Percentiles rank a stretch among this genome's conserved stretches.
phyloP scores from a whole-genome alignment of 2,797 vertebrate species.

The Oreonectes daqikongensis region DNA sequence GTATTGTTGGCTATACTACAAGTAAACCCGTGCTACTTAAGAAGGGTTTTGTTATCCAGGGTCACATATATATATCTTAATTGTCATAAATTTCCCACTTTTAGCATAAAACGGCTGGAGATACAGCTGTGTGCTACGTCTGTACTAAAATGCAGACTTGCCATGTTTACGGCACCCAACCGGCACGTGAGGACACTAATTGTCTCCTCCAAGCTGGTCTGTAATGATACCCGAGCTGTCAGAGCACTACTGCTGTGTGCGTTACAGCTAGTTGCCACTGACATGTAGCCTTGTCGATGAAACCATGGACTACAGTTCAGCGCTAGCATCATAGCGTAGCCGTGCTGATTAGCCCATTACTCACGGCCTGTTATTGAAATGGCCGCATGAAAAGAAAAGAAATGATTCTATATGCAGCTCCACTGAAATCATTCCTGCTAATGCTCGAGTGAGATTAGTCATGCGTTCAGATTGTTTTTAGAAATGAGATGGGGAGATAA shows the following conservation, averaged over 20 bases:
- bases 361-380: slow-evolving; percentile 41
- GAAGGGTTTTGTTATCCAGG: too few relatives aligned
- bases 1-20: too few relatives aligned
- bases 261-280: slow-evolving; percentile 22
- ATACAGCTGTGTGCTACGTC: slow-evolving; percentile 37
- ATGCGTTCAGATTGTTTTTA: not conserved
- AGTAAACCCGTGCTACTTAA: too few relatives aligned
- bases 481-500: not conserved
- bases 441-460: slow-evolving; percentile 14
- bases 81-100: not conserved
- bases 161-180: slow-evolving; percentile 26
- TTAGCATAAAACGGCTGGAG: slow-evolving; percentile 5
- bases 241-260: slow-evolving; percentile 28
- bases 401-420: slow-evolving; percentile 8
- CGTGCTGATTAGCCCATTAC: slow-evolving; percentile 46
- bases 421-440: slow-evolving; percentile 1
- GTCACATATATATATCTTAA: too few relatives aligned
- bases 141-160: slow-evolving; percentile 26
- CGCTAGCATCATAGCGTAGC: slow-evolving; percentile 21
- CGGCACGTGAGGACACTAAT: slow-evolving; percentile 18
- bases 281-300: slow-evolving; percentile 28
- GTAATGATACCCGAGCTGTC: slow-evolving; percentile 47
- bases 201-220: slow-evolving; percentile 21
- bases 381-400: slow-evolving; percentile 4
- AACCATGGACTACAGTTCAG: slow-evolving; percentile 16